phyloP scores from a whole-genome alignment of 2,888 invertebrate species.

The Orchesellides sinensis region DNA sequence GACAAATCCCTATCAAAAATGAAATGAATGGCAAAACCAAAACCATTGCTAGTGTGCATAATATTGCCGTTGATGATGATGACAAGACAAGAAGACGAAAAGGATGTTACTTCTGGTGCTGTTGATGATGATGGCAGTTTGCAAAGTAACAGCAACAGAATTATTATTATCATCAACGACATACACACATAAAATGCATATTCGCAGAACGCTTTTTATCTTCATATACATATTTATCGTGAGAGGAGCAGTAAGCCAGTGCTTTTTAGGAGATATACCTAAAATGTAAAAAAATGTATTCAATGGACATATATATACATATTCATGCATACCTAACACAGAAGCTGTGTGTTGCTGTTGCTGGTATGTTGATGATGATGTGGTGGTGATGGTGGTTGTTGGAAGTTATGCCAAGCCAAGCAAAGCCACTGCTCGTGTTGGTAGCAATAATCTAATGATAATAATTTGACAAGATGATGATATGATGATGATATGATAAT shows the following conservation, averaged over 20 bases:
- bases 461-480: constrained; percentile 63
- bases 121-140: constrained; percentile 37
- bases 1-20: too few species aligned
- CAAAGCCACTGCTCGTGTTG: constrained; percentile 36
- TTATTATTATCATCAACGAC: constrained; percentile 32
- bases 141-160: constrained; percentile 43
- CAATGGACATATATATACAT: neutral
- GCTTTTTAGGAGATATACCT: too few species aligned
- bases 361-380: constrained; percentile 6
- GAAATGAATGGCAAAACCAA: too few species aligned
- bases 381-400: constrained; percentile 19
- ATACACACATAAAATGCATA: constrained; percentile 6
- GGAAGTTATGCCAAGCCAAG: constrained; percentile 19
- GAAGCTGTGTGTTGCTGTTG: neutral
- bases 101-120: constrained; percentile 19
- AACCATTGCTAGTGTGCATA: too few species aligned
- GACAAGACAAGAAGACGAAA: constrained; percentile 39
- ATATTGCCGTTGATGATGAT: constrained; percentile 15
- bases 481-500: constrained; percentile 58
- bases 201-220: too few species aligned
- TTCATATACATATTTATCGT: constrained; percentile 38
- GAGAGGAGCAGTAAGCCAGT: too few species aligned
- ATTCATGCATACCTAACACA: too few species aligned
- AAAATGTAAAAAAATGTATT: too few species aligned
- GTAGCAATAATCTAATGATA: constrained; percentile 62